Evolutionary conservation across 2,888 invertebrate genomes (phyloP).

Genomic region (Agrochola litura): DNA sequence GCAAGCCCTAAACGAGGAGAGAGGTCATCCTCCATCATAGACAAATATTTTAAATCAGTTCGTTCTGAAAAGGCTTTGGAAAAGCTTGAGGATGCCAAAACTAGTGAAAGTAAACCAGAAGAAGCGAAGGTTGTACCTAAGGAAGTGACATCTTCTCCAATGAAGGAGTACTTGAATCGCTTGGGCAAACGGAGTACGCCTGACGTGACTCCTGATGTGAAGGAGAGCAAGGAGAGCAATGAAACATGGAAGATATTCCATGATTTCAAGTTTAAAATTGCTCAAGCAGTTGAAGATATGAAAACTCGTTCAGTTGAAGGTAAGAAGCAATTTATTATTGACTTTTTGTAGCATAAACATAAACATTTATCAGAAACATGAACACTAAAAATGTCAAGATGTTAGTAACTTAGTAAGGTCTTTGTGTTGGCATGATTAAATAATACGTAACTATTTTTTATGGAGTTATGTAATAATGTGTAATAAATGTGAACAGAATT

Average conservation of each 20-base stretch:
- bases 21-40: conserved; percentile 85
- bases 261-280: conserved; percentile 93
- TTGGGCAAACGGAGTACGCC: conserved; percentile 92
- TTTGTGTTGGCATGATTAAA: neutral
- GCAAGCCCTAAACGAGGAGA: conserved; percentile 87
- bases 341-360: neutral
- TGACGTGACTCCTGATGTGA: conserved; percentile 87
- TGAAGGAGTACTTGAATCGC: conserved; percentile 90
- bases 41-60: conserved; percentile 89
- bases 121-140: conserved; percentile 78
- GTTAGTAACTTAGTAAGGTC: too few species aligned
- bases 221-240: conserved; percentile 80
- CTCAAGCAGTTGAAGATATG: conserved; percentile 95
- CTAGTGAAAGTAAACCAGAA: conserved; percentile 76
- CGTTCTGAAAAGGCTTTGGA: conserved; percentile 80
- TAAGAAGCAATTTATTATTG: conserved; percentile 62
- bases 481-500: conserved; percentile 16
- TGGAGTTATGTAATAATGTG: conserved; percentile 8
- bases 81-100: conserved; percentile 80
- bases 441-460: neutral
- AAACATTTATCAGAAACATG: too few species aligned
- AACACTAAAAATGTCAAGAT: neutral
- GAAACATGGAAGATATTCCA: conserved; percentile 94
- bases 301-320: conserved; percentile 92
- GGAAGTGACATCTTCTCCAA: conserved; percentile 87